Percentiles rank a stretch among this genome's conserved stretches.
Evolutionary conservation across 2,113 vertebrate species (phyloP).

Genomic region (Eulemur macaco): DNA sequence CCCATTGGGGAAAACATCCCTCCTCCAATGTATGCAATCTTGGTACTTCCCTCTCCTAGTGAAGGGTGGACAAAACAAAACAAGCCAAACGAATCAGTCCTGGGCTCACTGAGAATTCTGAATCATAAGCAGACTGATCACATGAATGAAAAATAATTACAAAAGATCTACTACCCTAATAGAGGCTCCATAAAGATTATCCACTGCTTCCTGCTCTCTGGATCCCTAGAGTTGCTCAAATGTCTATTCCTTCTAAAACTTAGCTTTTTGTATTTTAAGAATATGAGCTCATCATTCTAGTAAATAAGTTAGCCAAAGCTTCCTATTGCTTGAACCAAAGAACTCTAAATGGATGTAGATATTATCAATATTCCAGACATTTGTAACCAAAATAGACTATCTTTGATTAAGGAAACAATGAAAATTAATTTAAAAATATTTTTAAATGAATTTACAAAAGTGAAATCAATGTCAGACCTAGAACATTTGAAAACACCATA

Average conservation of each 20-base stretch:
- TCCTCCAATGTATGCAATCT: neutral
- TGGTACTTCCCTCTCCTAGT: neutral
- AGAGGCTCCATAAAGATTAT: neutral
- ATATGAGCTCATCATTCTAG: neutral
- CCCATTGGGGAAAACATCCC: neutral
- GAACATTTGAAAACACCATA: neutral
- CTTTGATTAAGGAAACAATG: slow-evolving; percentile 8
- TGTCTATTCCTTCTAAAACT: neutral
- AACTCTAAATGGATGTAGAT: neutral
- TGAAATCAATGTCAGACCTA: neutral
- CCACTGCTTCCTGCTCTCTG: neutral
- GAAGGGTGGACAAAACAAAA: neutral
- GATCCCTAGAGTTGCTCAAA: neutral
- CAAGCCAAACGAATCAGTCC: neutral
- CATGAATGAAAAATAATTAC: neutral
- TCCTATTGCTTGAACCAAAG: slow-evolving; percentile 16
- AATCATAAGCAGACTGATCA: neutral
- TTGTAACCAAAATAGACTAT: neutral
- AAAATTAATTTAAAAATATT: slow-evolving; percentile 34
- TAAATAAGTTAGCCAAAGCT: neutral
- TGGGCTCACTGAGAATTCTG: neutral
- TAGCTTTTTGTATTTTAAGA: neutral
- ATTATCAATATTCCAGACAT: neutral
- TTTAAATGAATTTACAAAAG: neutral
- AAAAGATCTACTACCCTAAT: neutral